Base-by-base conservation (phyloP, 1,140 invertebrate genomes). In the Akabosia matsudoensis region DNA sequence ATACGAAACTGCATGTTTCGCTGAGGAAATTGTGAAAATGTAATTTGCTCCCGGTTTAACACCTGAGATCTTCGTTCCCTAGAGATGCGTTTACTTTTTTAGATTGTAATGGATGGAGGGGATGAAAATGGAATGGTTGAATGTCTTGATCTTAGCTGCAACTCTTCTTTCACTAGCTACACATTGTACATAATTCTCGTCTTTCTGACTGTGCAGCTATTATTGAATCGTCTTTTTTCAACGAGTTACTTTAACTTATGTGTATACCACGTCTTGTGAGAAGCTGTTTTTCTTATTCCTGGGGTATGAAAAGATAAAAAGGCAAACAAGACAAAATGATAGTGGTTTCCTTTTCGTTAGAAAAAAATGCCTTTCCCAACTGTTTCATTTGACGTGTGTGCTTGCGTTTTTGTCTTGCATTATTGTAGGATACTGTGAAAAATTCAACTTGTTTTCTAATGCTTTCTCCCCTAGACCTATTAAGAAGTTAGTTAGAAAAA, bases 21-120 rank as follows among this genome's bases (percentile, higher is more conserved):
- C 28, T 31, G 45, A 51, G 76, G 74, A 75, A 79, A 79, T 79
- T 79, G 78, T 79, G 74, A 75, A 79, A 76, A 77, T 75, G 78
- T 79, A 79, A 79, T 79, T 79, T 79, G 78, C 45, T 76, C 67
- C 73, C 30, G 28, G 76, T 71, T 79, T 77, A 79, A 75, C 78
- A 79, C 78, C 78, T 79, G 78, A 77, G 78, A 79, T 79, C 78
- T 34, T 26, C 37, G 74, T 31, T 73, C 74, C 73, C 77, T 26
- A 22, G 70, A 33, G 70, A 30, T 74, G 45, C 64, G 70, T 79
- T 74, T 79, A 72, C 64, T 74, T 75, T 74, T 75, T 67, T 67
- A 67, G 61, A 67, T 67, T 67, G 61, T 67, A 67, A 67, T 67
- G 61, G 61, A 67, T 61, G 33, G 28, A 52, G 67, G 51, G 75